Conservation (phyloP, 2,113 vertebrate species). For the Aspiorhynchus laticeps region DNA sequence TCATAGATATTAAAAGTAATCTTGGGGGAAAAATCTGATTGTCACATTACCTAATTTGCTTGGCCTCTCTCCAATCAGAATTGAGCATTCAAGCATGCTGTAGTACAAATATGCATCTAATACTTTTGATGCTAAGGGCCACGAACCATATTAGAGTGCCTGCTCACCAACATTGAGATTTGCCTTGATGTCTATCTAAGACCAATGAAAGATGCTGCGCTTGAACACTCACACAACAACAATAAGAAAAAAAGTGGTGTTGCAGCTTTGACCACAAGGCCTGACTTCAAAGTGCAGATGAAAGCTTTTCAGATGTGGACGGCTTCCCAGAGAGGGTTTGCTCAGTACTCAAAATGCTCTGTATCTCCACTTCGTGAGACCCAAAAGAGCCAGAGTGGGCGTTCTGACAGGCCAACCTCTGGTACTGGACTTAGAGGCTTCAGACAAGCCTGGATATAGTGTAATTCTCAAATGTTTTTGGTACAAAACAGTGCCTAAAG, state of each 20-base stretch:
- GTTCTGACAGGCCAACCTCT: not conserved
- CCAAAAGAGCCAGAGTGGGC: constrained; percentile 24
- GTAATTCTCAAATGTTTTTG: not conserved
- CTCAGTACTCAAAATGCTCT: not conserved
- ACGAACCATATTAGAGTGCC: not conserved
- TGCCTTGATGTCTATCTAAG: constrained; percentile 35
- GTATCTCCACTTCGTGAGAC: not conserved
- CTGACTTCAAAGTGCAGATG: constrained; percentile 38
- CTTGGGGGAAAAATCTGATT: not conserved
- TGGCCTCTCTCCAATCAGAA: not conserved
- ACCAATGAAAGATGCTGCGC: constrained; percentile 13
- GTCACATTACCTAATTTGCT: not conserved
- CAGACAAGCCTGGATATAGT: not conserved
- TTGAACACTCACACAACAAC: constrained; percentile 10
- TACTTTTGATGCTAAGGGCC: not conserved
- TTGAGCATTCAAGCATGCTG: not conserved
- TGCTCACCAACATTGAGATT: not conserved
- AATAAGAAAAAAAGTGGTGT: constrained; percentile 5
- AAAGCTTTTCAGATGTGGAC: constrained; percentile 37
- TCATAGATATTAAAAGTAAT: not conserved
- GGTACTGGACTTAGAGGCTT: not conserved
- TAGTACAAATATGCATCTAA: not conserved
- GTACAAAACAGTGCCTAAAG: constrained; percentile 25
- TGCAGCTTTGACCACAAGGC: constrained; percentile 4
- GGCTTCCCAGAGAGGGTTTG: constrained; percentile 23